Conservation (phyloP, 2,797 vertebrate genomes). For the Xenentodon cancila region DNA sequence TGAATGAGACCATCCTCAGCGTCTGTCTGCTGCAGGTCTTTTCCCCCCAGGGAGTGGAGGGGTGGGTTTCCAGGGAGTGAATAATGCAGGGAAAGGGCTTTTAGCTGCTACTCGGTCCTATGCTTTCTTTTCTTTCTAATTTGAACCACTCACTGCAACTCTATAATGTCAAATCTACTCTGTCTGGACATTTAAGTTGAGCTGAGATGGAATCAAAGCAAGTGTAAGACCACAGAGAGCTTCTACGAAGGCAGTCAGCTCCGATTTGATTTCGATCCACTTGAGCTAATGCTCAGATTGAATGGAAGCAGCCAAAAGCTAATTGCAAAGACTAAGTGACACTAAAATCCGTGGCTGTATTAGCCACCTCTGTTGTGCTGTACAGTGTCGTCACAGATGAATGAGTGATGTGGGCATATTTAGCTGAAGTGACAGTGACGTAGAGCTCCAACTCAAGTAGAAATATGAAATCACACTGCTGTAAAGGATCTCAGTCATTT, state of each 20-base stretch:
- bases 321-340: slow-evolving; percentile 56
- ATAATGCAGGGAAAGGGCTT: slow-evolving; percentile 46
- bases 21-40: slow-evolving; percentile 46
- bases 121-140: slow-evolving; percentile 19
- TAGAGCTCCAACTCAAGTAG: slow-evolving; percentile 5
- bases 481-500: too few relatives aligned
- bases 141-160: slow-evolving; percentile 46
- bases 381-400: not conserved
- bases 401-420: not conserved
- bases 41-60: slow-evolving; percentile 6
- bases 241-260: slow-evolving; percentile 67
- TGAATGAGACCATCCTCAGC: slow-evolving; percentile 44
- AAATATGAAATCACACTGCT: not conserved
- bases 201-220: slow-evolving; percentile 50
- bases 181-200: slow-evolving; percentile 36
- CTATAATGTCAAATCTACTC: slow-evolving; percentile 58
- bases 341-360: slow-evolving; percentile 48
- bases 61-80: not conserved
- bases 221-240: slow-evolving; percentile 39
- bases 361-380: slow-evolving; percentile 14
- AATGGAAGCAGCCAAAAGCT: slow-evolving; percentile 55
- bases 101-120: slow-evolving; percentile 7
- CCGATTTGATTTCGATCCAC: slow-evolving; percentile 76
- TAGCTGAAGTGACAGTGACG: not conserved
- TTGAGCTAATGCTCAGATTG: slow-evolving; percentile 72